Conservation (phyloP, 2,113 vertebrate genomes). For the Synchiropus splendidus region DNA sequence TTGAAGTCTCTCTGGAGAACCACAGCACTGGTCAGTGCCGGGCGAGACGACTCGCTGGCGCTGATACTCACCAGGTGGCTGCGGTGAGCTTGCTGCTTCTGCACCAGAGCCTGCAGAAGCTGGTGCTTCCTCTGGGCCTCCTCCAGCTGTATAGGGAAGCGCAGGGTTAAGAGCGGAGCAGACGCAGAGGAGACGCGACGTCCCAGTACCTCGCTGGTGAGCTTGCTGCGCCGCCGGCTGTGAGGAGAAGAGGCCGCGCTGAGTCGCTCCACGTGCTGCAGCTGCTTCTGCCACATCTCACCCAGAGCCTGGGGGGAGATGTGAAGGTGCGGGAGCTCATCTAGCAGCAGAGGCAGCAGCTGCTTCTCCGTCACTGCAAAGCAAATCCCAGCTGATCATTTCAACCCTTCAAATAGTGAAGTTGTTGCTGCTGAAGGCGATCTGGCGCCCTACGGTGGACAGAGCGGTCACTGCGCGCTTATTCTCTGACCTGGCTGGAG, state of each 20-base stretch:
- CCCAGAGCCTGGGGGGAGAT: constrained; percentile 72
- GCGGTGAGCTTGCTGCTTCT: constrained; percentile 80
- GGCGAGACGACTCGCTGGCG: too few species aligned
- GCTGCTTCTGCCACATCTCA: constrained; percentile 85
- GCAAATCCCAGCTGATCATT: neutral
- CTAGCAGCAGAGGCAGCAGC: constrained; percentile 75
- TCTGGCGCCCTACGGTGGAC: neutral
- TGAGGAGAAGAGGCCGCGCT: constrained; percentile 36
- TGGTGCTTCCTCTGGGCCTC: constrained; percentile 80
- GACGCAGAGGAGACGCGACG: too few species aligned
- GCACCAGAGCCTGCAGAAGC: constrained; percentile 74
- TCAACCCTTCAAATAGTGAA: too few species aligned
- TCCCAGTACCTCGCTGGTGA: constrained; percentile 72
- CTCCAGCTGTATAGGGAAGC: constrained; percentile 62
- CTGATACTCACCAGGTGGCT: constrained; percentile 83
- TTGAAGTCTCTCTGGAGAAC: constrained; percentile 75
- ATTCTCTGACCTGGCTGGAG: too few species aligned
- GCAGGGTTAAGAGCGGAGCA: neutral
- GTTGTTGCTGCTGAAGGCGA: too few species aligned
- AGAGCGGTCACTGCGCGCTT: neutral
- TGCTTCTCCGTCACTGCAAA: constrained; percentile 75
- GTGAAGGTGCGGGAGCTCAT: constrained; percentile 80
- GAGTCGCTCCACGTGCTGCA: constrained; percentile 73
- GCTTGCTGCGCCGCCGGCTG: constrained; percentile 57
- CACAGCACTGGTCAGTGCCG: neutral